Evolutionary conservation across 2,888 invertebrate species (phyloP).

Genomic region (Smittia aterrima): DNA sequence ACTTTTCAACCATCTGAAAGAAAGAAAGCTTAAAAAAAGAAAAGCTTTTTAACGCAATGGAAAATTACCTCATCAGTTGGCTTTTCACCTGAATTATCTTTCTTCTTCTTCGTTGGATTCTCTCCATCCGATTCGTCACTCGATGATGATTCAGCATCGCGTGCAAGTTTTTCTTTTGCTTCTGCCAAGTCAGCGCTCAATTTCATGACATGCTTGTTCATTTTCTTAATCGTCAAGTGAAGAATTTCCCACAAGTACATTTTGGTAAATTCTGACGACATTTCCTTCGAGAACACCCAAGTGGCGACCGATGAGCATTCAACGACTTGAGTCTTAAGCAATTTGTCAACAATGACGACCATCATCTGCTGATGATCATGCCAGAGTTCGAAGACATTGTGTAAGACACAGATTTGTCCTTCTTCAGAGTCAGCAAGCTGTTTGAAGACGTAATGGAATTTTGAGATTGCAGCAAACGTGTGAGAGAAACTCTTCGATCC

Average conservation of each 20-base stretch:
- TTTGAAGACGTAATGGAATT: constrained; percentile 89
- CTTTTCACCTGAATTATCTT: constrained; percentile 56
- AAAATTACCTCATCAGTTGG: constrained; percentile 61
- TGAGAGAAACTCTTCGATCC: constrained; percentile 98
- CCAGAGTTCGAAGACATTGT: constrained; percentile 95
- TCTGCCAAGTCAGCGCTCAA: constrained; percentile 77
- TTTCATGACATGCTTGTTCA: constrained; percentile 92
- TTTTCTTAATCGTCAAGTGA: constrained; percentile 92
- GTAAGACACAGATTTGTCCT: constrained; percentile 89
- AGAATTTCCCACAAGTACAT: constrained; percentile 96
- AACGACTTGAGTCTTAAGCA: constrained; percentile 95
- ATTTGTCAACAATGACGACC: constrained; percentile 92
- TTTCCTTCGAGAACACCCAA: constrained; percentile 95
- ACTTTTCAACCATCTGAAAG: constrained; percentile 78
- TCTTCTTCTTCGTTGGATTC: constrained; percentile 55
- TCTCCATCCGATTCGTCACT: constrained; percentile 74
- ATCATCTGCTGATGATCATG: constrained; percentile 95
- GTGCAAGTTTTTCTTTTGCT: constrained; percentile 80
- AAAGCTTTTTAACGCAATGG: too few relatives aligned
- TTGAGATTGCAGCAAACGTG: constrained; percentile 97
- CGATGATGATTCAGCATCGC: constrained; percentile 77
- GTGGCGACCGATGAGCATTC: constrained; percentile 96
- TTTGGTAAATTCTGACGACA: constrained; percentile 88
- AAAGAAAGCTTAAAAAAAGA: too few relatives aligned
- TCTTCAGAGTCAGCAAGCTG: constrained; percentile 91